phyloP scores from a whole-genome alignment of 2,113 vertebrate genomes.

The Carettochelys insculpta region DNA sequence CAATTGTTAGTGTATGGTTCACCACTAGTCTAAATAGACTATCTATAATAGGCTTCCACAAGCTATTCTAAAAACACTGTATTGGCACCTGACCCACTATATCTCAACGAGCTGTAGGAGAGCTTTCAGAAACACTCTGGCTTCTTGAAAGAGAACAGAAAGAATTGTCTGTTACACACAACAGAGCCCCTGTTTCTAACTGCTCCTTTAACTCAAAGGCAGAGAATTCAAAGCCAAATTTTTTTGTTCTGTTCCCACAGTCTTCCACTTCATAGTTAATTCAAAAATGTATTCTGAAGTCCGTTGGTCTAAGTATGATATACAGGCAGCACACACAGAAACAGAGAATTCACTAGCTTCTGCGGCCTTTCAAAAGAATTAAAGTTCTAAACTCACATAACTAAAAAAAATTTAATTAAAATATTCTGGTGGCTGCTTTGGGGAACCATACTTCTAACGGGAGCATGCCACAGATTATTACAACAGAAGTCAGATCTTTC shows the following conservation, averaged over 20 bases:
- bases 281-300: not conserved
- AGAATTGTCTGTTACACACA: accelerated
- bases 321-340: not conserved
- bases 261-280: not conserved
- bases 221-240: not conserved
- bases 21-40: conserved; percentile 39
- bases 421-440: not conserved
- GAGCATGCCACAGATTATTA: not conserved
- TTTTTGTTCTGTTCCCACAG: not conserved
- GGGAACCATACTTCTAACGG: not conserved
- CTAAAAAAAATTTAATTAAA: not conserved
- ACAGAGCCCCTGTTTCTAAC: not conserved
- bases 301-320: not conserved
- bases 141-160: not conserved
- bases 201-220: not conserved
- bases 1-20: conserved; percentile 19
- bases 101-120: not conserved
- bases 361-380: not conserved
- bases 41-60: conserved; percentile 11
- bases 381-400: not conserved
- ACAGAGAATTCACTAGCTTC: not conserved
- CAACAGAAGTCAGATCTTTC: not conserved
- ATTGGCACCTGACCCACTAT: not conserved
- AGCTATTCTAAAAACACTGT: conserved; percentile 6
- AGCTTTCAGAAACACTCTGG: not conserved